These are phyloP conservation scores for Myocastor coypus DNA, from an alignment of 2,113 vertebrate genomes.

Conservation along the genomic window DNA sequence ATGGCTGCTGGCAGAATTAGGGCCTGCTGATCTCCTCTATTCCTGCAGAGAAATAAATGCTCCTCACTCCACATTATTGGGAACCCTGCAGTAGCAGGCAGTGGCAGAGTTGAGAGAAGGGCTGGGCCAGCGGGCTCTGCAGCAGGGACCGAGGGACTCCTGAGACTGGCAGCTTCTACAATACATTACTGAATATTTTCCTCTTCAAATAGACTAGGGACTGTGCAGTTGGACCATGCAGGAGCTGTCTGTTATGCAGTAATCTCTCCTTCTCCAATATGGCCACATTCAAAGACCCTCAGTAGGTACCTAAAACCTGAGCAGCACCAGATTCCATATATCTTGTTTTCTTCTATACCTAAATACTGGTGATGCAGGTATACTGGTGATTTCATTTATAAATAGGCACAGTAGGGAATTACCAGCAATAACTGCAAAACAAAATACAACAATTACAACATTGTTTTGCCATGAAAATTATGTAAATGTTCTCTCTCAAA, in stretches of 20 bases:
- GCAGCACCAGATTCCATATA: neutral
- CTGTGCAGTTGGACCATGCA: neutral
- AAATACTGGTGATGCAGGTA: neutral
- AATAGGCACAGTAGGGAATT: neutral
- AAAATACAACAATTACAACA: neutral
- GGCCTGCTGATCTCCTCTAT: rapidly evolving
- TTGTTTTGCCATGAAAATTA: neutral
- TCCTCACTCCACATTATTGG: neutral
- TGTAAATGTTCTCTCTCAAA: neutral
- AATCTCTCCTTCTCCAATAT: neutral
- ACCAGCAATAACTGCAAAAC: neutral
- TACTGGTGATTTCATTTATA: neutral
- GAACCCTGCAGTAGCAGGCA: neutral
- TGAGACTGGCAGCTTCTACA: neutral
- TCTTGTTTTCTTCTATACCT: neutral
- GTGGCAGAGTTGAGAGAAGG: neutral
- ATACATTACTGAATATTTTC: neutral
- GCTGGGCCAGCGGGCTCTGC: neutral
- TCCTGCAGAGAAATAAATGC: neutral
- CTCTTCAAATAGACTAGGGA: neutral
- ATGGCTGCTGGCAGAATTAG: neutral
- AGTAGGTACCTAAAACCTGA: neutral
- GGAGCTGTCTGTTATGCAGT: neutral
- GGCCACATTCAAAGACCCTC: neutral
- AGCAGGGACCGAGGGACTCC: neutral